Conservation (phyloP, 2,888 invertebrate species). For the Phrixothrix hirtus region DNA sequence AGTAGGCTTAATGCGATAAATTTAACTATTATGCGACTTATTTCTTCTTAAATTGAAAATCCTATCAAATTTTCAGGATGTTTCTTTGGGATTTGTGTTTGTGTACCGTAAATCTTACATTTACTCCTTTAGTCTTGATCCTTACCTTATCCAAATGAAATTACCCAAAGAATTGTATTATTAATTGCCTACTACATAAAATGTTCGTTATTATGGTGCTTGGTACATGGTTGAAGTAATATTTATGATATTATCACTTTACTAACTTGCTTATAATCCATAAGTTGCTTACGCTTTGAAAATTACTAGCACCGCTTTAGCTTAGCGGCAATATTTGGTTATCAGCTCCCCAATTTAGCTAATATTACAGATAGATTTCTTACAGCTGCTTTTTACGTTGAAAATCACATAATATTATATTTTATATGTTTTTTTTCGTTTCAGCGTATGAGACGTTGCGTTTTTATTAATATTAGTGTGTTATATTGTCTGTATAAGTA, state of each 20-base stretch:
- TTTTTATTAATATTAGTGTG: slow-evolving; percentile 14
- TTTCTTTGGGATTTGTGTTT: too few species aligned
- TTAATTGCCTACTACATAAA: slow-evolving; percentile 22
- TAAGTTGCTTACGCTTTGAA: slow-evolving; percentile 26
- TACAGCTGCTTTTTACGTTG: slow-evolving; percentile 30
- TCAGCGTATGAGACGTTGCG: slow-evolving; percentile 45
- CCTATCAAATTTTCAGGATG: too few species aligned
- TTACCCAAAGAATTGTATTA: slow-evolving; percentile 8
- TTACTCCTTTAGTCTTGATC: too few species aligned
- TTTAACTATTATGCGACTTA: too few species aligned
- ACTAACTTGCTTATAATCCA: slow-evolving; percentile 13
- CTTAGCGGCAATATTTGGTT: slow-evolving; percentile 27
- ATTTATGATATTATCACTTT: slow-evolving; percentile 20
- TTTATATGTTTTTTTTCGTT: slow-evolving; percentile 37
- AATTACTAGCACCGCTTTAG: slow-evolving; percentile 27
- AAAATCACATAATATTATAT: slow-evolving; percentile 32
- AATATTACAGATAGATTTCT: slow-evolving; percentile 20
- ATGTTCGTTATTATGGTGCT: slow-evolving; percentile 27
- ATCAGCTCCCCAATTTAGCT: slow-evolving; percentile 19
- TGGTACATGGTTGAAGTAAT: slow-evolving; percentile 35
- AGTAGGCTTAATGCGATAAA: slow-evolving; percentile 18
- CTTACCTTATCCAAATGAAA: too few species aligned
- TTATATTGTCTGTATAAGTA: neutral
- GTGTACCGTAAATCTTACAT: too few species aligned
- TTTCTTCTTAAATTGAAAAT: too few species aligned